These are phyloP conservation scores for Tamandua tetradactyla DNA, from an alignment of 2,797 vertebrate genomes.

Conservation along the genomic window DNA sequence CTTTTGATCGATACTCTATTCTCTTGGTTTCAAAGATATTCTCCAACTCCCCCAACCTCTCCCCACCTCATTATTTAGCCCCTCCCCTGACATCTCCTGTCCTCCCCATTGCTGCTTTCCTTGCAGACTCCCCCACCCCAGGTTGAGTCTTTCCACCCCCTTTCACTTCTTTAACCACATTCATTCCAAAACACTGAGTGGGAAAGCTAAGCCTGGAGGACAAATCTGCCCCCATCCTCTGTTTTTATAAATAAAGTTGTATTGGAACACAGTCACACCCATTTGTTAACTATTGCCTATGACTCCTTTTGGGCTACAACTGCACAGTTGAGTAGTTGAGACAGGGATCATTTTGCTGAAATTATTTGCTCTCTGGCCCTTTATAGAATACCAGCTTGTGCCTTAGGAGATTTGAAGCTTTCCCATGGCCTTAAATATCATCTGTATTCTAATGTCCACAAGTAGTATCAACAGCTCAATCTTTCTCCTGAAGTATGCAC, in stretches of 20 bases:
- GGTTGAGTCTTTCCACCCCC: not conserved
- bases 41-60: not conserved
- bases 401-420: not conserved
- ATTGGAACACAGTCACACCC: not conserved
- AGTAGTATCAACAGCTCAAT: not conserved
- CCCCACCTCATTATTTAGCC: not conserved
- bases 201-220: not conserved
- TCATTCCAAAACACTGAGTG: not conserved
- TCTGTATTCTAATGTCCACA: not conserved
- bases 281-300: not conserved
- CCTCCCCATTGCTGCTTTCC: not conserved
- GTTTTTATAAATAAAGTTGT: not conserved
- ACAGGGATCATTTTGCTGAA: not conserved
- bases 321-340: not conserved
- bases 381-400: not conserved
- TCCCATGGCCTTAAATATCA: not conserved
- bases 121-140: not conserved
- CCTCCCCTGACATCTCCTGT: not conserved
- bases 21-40: not conserved
- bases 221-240: not conserved
- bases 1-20: not conserved
- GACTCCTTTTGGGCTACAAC: not conserved
- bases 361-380: not conserved
- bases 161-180: not conserved
- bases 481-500: not conserved